Percentiles rank a stretch among this genome's conserved stretches.
These are phyloP conservation scores for Aleiodes sp. DNA, from an alignment of 1,140 invertebrate species.

Conservation along the genomic window DNA sequence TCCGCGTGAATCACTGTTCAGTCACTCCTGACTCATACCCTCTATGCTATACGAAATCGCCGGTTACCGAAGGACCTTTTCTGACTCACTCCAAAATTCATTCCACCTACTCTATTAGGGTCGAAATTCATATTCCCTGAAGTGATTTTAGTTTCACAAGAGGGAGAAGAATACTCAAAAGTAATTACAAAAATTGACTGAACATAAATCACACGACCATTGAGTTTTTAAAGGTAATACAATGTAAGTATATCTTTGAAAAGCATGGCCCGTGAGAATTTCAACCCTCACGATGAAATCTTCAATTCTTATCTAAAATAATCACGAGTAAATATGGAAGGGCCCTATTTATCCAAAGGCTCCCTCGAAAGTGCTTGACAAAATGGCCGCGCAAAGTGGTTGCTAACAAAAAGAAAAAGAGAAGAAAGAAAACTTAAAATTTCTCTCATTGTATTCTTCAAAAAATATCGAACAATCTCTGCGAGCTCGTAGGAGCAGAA, in stretches of 20 bases:
- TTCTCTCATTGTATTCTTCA: neutral
- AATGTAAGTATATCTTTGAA: neutral
- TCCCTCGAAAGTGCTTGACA: neutral
- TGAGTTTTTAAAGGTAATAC: neutral
- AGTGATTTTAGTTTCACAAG: neutral
- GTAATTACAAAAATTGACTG: neutral
- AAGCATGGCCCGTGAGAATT: constrained; percentile 20
- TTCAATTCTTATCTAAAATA: constrained; percentile 26
- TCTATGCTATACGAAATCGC: neutral
- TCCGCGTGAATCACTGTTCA: constrained; percentile 26
- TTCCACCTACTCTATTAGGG: neutral
- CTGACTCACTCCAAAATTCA: neutral
- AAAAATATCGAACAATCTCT: constrained; percentile 3
- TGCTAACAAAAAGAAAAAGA: too few species aligned
- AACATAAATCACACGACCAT: neutral
- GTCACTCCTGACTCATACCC: constrained; percentile 29
- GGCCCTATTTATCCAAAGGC: constrained; percentile 16
- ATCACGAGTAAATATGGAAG: constrained; percentile 20
- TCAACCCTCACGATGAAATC: constrained; percentile 24
- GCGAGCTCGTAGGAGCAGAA: neutral
- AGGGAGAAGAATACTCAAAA: neutral
- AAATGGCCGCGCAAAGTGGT: constrained; percentile 22
- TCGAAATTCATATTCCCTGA: neutral
- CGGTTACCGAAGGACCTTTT: constrained; percentile 11
- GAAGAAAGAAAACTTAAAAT: neutral